phyloP scores from a whole-genome alignment of 2,888 invertebrate genomes.

The Parnassius orleans region DNA sequence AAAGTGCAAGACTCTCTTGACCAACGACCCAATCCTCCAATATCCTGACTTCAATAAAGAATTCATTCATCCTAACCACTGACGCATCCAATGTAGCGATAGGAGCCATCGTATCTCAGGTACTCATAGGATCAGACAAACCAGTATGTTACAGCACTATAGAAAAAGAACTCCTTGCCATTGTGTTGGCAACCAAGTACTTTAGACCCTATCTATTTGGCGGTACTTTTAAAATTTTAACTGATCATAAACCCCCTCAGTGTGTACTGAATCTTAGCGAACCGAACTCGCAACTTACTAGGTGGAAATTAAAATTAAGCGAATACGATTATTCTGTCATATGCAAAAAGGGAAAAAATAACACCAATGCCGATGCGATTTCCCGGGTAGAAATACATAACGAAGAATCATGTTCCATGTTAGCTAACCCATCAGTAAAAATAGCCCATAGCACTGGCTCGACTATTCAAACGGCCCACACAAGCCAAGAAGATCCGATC shows the following conservation, averaged over 20 bases:
- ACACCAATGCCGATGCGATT: no score
- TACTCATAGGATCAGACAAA: background rate
- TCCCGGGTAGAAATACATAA: no score
- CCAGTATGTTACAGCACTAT: background rate
- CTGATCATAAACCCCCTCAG: background rate
- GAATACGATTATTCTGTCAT: no score
- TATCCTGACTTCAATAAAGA: background rate
- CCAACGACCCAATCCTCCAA: background rate
- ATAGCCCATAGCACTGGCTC: no score
- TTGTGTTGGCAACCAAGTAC: background rate
- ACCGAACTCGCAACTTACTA: no score
- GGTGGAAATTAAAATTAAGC: no score
- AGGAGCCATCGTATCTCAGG: background rate
- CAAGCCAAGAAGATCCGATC: no score
- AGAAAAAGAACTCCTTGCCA: background rate
- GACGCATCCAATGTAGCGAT: background rate
- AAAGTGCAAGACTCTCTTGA: background rate
- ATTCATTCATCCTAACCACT: no score
- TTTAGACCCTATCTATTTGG: conserved; percentile 2
- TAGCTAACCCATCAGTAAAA: no score
- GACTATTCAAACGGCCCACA: no score
- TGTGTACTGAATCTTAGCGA: background rate
- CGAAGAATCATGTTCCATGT: no score
- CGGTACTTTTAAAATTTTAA: background rate
- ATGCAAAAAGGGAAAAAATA: no score